Base-by-base conservation (phyloP, 2,113 vertebrate species). In the Ophthalmolycus amberensis region DNA sequence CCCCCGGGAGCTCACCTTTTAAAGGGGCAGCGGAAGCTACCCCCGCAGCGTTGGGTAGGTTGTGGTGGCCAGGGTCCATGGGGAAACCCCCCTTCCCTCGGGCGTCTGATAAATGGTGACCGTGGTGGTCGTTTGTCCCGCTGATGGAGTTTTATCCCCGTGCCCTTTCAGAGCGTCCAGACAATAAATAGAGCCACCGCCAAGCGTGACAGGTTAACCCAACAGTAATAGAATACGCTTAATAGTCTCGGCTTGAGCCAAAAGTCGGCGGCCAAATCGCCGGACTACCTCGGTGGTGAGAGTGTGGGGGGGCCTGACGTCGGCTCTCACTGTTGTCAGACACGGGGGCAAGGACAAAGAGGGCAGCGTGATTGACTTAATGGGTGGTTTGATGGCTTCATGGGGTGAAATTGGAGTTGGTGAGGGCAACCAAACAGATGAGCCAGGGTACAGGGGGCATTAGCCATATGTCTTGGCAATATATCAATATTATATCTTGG, bases 91-190 rank as follows among this genome's bases (percentile, higher is more conserved):
- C 15, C 5, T 14, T 40, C 77, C 85, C 85, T 20, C 22, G 3
- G 32, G 79, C 80, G 16, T 64, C 84, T 93, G 92, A 93, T 91
- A 84, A 89, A 91, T 89, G 85, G 80, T 18, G 78, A 76, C 80
- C 1, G 16, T 74, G 44, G 79, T 62, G 83, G 80, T 85, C 87
- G 88, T 92, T 93, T 94, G 89, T 94, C 89, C 86, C 29, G 40
- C 87, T 93, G 91, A 93, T 93, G 88, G 90, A 92, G 88, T 93
- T 93, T 92, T 89, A 91, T 92, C 90, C 88, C 52, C 86, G 50
- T 94, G 92, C 92, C 90, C 90, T 92, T 92, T 90, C 87, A 84
- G 85, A 88, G 78, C 44, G 59, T 82, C 88, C 84, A 85, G 85
- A 85, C 88, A 85, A 91, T 92, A 90, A 89, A 91, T 83, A 87